A percentile compares a stretch with the other conserved stretches of the same genome.
phyloP scores from a whole-genome alignment of 2,888 invertebrate genomes.

The Lithosia quadra region DNA sequence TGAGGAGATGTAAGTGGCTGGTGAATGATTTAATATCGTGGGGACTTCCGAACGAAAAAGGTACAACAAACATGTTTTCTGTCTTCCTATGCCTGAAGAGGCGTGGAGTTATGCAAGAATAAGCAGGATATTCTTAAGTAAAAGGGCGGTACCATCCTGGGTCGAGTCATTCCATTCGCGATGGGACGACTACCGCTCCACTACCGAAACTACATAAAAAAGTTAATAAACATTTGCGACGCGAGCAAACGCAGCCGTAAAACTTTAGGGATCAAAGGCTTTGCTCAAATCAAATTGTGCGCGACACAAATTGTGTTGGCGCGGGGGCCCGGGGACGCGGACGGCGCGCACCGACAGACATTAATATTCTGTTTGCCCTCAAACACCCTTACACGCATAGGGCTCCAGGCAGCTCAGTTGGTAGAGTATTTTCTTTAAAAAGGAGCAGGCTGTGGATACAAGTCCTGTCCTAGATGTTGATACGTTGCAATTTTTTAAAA shows the following conservation, averaged over 20 bases:
- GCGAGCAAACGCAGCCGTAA: background rate
- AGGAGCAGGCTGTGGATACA: too few relatives aligned
- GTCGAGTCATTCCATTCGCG: background rate
- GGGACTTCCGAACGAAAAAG: too few relatives aligned
- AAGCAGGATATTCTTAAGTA: background rate
- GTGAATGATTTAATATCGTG: too few relatives aligned
- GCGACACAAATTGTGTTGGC: background rate
- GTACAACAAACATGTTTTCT: too few relatives aligned
- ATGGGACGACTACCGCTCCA: background rate
- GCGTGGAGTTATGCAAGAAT: background rate
- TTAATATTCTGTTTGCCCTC: constrained; percentile 8
- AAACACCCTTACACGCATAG: background rate
- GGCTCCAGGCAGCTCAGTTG: background rate
- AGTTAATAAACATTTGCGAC: background rate
- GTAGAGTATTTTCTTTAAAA: background rate
- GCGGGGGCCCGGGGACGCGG: background rate
- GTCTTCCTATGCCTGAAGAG: background rate
- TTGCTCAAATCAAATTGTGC: constrained; percentile 3
- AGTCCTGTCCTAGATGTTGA: background rate
- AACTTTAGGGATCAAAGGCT: constrained; percentile 17
- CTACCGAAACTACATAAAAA: background rate
- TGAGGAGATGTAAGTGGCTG: too few relatives aligned
- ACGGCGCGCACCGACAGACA: background rate
- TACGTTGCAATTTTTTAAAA: too few relatives aligned
- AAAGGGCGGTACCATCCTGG: background rate